phyloP scores from a whole-genome alignment of 2,113 vertebrate species.

The Morphnarchus princeps region DNA sequence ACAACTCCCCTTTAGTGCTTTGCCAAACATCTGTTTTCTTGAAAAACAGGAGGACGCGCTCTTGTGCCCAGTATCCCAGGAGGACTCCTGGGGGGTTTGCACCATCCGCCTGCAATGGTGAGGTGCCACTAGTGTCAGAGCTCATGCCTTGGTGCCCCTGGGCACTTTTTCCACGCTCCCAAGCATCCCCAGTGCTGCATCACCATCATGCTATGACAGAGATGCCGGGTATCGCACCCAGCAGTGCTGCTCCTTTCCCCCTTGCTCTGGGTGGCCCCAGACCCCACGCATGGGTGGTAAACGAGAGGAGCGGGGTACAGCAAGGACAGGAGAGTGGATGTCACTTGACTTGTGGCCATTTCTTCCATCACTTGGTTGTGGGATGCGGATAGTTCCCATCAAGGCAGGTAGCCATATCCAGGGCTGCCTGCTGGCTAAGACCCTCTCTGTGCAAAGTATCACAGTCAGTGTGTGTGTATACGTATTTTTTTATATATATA shows the following conservation, averaged over 20 bases:
- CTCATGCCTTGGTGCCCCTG: not conserved
- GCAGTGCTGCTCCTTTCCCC: not conserved
- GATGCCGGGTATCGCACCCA: not conserved
- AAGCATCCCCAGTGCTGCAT: accelerated
- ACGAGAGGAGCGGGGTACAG: accelerated
- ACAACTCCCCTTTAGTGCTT: not conserved
- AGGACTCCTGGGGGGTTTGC: not conserved
- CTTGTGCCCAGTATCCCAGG: accelerated
- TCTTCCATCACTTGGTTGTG: not conserved
- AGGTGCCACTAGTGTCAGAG: not conserved
- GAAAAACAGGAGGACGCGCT: accelerated
- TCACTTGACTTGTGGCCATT: not conserved
- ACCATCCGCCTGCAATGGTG: accelerated
- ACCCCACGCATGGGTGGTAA: not conserved
- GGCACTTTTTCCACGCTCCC: not conserved
- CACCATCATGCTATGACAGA: not conserved
- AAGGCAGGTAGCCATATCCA: not conserved
- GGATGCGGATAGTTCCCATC: not conserved
- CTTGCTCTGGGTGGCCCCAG: not conserved
- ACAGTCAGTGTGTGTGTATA: not conserved
- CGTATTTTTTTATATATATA: not conserved
- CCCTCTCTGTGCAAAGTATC: not conserved
- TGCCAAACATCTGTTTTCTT: not conserved
- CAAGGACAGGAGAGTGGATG: not conserved
- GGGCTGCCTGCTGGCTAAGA: not conserved